These are phyloP conservation scores for Heliopora coerulea DNA, from an alignment of 92 coral and sea anemone species.

Conservation along the genomic window DNA sequence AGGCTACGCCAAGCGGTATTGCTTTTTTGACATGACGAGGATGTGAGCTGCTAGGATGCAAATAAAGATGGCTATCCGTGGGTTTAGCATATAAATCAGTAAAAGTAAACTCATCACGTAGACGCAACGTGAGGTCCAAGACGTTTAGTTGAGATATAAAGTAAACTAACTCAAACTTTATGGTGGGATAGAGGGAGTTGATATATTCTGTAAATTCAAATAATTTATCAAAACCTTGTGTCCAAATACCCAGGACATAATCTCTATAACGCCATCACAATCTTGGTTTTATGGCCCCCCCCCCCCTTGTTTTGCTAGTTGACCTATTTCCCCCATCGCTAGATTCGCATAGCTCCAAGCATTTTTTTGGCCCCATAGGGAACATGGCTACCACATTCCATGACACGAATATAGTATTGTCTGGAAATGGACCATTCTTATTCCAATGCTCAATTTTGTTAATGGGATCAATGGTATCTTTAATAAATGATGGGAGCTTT, in stretches of 20 bases:
- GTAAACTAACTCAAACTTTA: conserved; percentile 24
- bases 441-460: not conserved
- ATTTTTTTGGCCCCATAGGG: not conserved
- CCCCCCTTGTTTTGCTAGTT: not conserved
- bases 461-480: conserved; percentile 21
- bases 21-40: conserved; percentile 46
- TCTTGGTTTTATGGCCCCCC: not conserved
- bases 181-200: conserved; percentile 28
- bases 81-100: conserved; percentile 52
- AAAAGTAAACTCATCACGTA: not conserved
- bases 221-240: conserved; percentile 23
- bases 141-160: not conserved
- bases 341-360: not conserved
- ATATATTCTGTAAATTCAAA: conserved; percentile 20
- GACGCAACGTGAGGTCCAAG: conserved; percentile 10
- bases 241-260: conserved; percentile 23
- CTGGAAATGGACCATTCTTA: not conserved
- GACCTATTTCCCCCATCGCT: not conserved
- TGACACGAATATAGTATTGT: not conserved
- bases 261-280: conserved; percentile 35
- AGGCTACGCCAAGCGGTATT: conserved; percentile 49
- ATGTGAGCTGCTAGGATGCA: conserved; percentile 49
- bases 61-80: conserved; percentile 56
- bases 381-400: conserved; percentile 13
- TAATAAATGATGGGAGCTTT: conserved; percentile 47